Percentiles rank a stretch among this genome's conserved stretches.
Evolutionary conservation across 2,113 vertebrate species (phyloP).

Genomic region (Hucho hucho): DNA sequence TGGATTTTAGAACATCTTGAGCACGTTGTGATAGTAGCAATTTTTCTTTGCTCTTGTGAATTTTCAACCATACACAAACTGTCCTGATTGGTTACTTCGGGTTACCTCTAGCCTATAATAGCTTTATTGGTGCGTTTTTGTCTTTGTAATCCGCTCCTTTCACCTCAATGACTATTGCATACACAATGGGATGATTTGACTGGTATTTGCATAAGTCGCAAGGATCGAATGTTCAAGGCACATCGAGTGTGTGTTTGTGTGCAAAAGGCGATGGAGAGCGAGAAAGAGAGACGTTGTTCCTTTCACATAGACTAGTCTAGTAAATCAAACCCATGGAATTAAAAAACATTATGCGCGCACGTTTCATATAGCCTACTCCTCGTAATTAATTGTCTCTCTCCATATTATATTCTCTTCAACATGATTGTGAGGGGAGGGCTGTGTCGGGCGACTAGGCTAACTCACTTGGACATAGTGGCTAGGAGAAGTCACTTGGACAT

Average conservation of each 20-base stretch:
- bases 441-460: too few relatives aligned
- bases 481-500: too few relatives aligned
- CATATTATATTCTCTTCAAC: too few relatives aligned
- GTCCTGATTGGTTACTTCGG: neutral
- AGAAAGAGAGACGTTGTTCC: neutral
- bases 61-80: neutral
- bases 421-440: too few relatives aligned
- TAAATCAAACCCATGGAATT: neutral
- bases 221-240: constrained; percentile 32
- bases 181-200: constrained; percentile 59
- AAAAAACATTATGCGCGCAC: too few relatives aligned
- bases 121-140: neutral
- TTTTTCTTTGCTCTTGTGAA: neutral
- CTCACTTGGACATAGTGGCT: too few relatives aligned
- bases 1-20: too few relatives aligned
- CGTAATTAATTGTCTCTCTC: too few relatives aligned
- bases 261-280: neutral
- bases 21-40: neutral
- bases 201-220: constrained; percentile 68
- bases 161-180: constrained; percentile 2
- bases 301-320: neutral
- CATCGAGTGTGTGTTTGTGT: neutral
- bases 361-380: too few relatives aligned
- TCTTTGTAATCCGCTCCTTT: constrained; percentile 48
- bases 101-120: neutral